phyloP scores from a whole-genome alignment of 2,113 vertebrate species.

The Mobula birostris region DNA sequence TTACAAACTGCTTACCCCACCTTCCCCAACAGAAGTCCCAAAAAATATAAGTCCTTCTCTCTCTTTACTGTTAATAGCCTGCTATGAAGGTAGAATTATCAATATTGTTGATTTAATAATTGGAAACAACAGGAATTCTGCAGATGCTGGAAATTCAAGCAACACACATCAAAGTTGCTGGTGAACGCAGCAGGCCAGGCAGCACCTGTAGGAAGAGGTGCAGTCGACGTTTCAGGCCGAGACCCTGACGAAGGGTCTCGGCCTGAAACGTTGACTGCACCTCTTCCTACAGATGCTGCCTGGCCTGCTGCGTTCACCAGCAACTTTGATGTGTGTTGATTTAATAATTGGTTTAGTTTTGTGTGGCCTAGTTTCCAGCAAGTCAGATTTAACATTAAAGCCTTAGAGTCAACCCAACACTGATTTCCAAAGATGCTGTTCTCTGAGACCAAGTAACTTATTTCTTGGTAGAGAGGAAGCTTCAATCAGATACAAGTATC shows the following conservation, averaged over 20 bases:
- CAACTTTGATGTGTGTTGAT: background rate
- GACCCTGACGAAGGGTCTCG: too few species aligned
- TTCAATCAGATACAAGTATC: background rate
- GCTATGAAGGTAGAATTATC: background rate
- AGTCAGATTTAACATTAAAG: background rate
- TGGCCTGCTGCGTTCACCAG: too few species aligned
- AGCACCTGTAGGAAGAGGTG: too few species aligned
- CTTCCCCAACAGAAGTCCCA: background rate
- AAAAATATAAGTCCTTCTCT: background rate
- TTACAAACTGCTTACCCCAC: background rate
- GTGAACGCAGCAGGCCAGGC: too few species aligned
- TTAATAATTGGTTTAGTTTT: background rate
- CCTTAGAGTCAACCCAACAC: background rate
- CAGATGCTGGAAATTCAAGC: too few species aligned
- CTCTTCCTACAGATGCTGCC: too few species aligned
- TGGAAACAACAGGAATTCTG: background rate
- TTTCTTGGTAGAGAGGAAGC: background rate
- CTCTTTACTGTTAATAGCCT: background rate
- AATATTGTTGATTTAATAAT: background rate
- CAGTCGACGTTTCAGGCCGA: too few species aligned
- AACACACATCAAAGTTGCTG: too few species aligned
- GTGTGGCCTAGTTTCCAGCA: background rate
- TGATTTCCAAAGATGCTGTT: too few species aligned
- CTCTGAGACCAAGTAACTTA: too few species aligned
- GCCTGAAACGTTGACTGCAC: too few species aligned